Evolutionary conservation across 2,797 vertebrate species (phyloP).

Genomic region (Xerus rutilus): DNA sequence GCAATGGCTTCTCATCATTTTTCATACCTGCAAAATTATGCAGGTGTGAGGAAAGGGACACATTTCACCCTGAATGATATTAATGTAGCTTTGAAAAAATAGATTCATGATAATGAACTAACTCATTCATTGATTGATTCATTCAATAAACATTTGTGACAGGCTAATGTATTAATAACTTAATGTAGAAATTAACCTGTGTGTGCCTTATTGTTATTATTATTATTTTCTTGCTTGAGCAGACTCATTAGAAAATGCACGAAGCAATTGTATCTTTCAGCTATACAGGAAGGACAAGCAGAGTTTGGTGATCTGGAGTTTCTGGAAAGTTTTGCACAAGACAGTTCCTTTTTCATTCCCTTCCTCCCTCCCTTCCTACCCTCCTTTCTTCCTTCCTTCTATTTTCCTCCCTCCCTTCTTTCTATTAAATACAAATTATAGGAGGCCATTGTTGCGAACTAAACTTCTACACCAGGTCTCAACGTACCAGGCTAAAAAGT

Average conservation of each 20-base stretch:
- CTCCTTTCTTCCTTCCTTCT: too few relatives aligned
- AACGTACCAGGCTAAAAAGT: background rate
- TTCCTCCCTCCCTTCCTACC: fast-evolving
- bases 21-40: background rate
- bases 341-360: background rate
- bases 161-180: constrained; percentile 49
- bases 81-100: constrained; percentile 17
- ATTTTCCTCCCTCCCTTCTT: too few relatives aligned
- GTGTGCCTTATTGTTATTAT: constrained; percentile 36
- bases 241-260: constrained; percentile 49
- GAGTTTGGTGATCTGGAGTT: background rate
- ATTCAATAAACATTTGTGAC: constrained; percentile 53
- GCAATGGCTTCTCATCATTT: background rate
- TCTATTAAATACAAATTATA: background rate
- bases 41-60: background rate
- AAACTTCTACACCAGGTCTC: background rate
- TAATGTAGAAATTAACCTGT: constrained; percentile 48
- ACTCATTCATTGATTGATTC: constrained; percentile 17
- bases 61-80: background rate
- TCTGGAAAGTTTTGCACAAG: background rate
- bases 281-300: background rate
- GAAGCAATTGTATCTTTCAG: background rate
- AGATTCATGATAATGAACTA: constrained; percentile 55
- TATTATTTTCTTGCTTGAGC: constrained; percentile 63
- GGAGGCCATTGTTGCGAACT: background rate